These are phyloP conservation scores for Rhagonycha fulva DNA, from an alignment of 2,888 invertebrate species.

Conservation along the genomic window DNA sequence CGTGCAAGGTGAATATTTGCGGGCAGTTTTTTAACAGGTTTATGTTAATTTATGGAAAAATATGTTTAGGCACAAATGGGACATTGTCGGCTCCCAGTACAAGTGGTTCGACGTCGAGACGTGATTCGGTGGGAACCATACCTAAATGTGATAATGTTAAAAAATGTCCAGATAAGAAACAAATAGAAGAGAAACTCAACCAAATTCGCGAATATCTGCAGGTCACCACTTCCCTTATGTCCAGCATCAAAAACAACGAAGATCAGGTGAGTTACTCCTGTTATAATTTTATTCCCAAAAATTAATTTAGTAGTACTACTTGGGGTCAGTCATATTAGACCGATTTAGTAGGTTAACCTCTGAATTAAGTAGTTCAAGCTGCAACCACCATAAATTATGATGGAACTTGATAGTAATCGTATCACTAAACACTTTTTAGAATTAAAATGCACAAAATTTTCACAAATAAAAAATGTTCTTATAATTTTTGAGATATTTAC, in stretches of 20 bases:
- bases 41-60: neutral
- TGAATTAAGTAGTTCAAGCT: too few species aligned
- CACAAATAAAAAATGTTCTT: too few species aligned
- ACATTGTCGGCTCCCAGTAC: slow-evolving; percentile 43
- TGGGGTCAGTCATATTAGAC: too few species aligned
- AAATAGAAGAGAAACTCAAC: slow-evolving; percentile 70
- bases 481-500: too few species aligned
- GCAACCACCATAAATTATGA: too few species aligned
- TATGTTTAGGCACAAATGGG: slow-evolving; percentile 38
- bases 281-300: neutral
- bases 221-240: slow-evolving; percentile 71
- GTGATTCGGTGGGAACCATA: slow-evolving; percentile 49
- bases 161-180: slow-evolving; percentile 66
- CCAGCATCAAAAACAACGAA: slow-evolving; percentile 67
- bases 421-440: neutral
- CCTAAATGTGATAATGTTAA: slow-evolving; percentile 54
- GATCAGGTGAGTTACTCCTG: slow-evolving; percentile 63
- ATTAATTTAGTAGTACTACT: neutral
- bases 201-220: slow-evolving; percentile 76
- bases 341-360: too few species aligned
- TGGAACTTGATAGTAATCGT: neutral
- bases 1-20: slow-evolving; percentile 10
- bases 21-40: neutral
- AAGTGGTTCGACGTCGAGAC: slow-evolving; percentile 49
- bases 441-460: too few species aligned